These are phyloP conservation scores for Panonychus citri DNA, from an alignment of 1,140 invertebrate genomes.

Conservation along the genomic window DNA sequence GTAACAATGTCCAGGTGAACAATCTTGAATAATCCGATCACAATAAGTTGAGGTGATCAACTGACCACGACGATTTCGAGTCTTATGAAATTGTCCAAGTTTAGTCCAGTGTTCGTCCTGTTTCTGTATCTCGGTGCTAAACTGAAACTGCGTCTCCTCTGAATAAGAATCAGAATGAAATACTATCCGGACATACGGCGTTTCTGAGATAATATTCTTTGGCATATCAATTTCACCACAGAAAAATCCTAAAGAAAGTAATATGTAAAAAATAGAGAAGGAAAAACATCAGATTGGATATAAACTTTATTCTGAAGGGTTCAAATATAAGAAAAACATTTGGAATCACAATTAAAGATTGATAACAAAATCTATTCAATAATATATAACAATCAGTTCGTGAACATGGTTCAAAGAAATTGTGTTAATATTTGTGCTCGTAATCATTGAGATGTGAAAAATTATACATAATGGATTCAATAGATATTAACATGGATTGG, in stretches of 20 bases:
- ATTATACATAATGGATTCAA: no score
- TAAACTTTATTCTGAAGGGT: no score
- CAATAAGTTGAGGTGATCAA: conserved; percentile 55
- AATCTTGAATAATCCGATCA: conserved; percentile 46
- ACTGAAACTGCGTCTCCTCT: conserved; percentile 57
- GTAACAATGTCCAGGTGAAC: conserved; percentile 62
- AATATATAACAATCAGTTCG: no score
- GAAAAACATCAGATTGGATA: no score
- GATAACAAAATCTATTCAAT: no score
- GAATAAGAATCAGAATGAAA: conserved; percentile 68
- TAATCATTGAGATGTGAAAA: no score
- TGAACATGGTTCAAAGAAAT: no score
- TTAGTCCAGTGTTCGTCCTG: conserved; percentile 40
- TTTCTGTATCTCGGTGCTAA: conserved; percentile 55
- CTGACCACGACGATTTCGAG: conserved; percentile 65
- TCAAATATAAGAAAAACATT: no score
- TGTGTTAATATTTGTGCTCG: no score
- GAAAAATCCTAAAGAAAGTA: conserved; percentile 45
- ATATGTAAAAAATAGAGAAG: no score
- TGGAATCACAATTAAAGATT: no score
- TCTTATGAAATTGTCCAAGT: conserved; percentile 70
- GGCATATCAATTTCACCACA: conserved; percentile 78
- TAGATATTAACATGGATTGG: no score
- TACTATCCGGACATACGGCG: conserved; percentile 63
- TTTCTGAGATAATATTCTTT: conserved; percentile 78